These are phyloP conservation scores for Haliclona indistincta DNA, from an alignment of 37 sponge, comb jelly and placozoan species.

Conservation along the genomic window DNA sequence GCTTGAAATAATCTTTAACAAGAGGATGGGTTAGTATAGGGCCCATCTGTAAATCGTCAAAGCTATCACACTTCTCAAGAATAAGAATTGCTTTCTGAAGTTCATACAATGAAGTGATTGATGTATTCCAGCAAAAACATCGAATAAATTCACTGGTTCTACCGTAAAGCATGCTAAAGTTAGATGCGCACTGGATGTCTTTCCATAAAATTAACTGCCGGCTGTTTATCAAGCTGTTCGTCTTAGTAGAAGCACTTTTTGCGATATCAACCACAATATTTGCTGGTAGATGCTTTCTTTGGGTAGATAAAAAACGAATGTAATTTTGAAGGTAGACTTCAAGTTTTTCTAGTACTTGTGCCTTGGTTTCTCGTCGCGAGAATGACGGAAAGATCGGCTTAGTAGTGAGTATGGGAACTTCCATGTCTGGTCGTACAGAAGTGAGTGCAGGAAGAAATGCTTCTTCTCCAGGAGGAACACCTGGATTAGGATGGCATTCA, in stretches of 20 bases:
- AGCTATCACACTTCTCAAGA: constrained; percentile 22
- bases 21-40: constrained; percentile 53
- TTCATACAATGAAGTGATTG: constrained; percentile 51
- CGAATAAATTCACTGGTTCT: constrained; percentile 42
- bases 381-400: no score
- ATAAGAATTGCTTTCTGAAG: constrained; percentile 17
- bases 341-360: no score
- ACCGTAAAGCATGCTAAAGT: constrained; percentile 28
- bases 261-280: neutral
- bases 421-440: no score
- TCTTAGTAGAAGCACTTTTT: neutral
- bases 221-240: neutral
- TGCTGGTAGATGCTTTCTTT: constrained; percentile 33
- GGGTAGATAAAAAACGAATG: constrained; percentile 23
- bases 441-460: no score
- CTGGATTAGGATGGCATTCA: no score
- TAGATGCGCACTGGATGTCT: neutral
- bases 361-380: no score
- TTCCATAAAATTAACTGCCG: neutral
- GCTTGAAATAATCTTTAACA: constrained; percentile 41
- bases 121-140: constrained; percentile 33
- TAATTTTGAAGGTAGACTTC: constrained; percentile 5
- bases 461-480: no score
- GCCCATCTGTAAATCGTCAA: constrained; percentile 53
- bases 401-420: no score